A percentile compares a stretch with the other conserved stretches of the same genome.
Evolutionary conservation across 2,113 vertebrate species (phyloP).

Genomic region (Sturnus vulgaris): DNA sequence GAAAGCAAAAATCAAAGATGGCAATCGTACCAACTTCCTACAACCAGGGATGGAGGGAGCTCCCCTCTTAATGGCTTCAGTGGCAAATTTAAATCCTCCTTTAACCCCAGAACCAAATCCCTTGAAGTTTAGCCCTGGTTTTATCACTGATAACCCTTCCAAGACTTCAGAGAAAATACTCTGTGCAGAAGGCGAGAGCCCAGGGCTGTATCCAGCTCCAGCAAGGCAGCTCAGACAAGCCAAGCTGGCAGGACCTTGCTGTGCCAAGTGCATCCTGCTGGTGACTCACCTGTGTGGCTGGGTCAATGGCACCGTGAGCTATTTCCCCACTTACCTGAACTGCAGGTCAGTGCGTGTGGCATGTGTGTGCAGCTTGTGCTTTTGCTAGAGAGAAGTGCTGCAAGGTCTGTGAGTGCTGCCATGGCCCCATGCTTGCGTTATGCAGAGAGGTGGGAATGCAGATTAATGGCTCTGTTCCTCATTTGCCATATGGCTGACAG

Average conservation of each 20-base stretch:
- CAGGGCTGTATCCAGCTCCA: not conserved
- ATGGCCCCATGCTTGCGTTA: accelerated
- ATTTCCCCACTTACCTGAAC: not conserved
- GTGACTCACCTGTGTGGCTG: not conserved
- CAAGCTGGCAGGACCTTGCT: not conserved
- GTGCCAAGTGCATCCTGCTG: not conserved
- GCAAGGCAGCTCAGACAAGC: not conserved
- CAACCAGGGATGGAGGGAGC: not conserved
- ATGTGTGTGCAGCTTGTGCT: not conserved
- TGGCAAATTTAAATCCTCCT: not conserved
- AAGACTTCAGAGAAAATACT: not conserved
- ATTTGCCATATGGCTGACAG: not conserved
- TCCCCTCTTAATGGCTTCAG: not conserved
- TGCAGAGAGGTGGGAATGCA: not conserved
- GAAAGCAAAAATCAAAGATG: not conserved
- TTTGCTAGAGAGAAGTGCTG: not conserved
- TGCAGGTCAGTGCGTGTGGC: not conserved
- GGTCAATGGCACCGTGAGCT: not conserved
- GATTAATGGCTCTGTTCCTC: not conserved
- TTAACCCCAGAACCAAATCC: not conserved
- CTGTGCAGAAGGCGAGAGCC: not conserved
- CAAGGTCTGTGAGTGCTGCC: not conserved
- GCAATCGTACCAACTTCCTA: not conserved
- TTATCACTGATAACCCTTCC: not conserved
- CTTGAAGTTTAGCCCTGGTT: not conserved